Evolutionary conservation across 2,888 invertebrate genomes (phyloP), one percentile per base, ranked within the genome.

Genomic region (Mimas tiliae): DNA sequence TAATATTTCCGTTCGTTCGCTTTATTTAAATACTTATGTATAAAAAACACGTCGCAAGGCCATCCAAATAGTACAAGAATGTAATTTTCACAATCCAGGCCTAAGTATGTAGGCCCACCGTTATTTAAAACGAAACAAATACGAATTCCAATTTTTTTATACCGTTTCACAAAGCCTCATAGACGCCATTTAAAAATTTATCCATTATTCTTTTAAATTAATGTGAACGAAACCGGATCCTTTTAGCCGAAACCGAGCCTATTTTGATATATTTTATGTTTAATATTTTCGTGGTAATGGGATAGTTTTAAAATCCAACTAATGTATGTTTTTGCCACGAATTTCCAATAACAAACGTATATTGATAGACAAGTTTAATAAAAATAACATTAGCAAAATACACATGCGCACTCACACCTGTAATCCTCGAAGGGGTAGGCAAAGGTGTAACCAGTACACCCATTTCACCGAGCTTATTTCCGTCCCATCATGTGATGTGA

Each of bases 31-130:
- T 42, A 19, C 16, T 11, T 55, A 9, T 8, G 19, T 1, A 12
- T 19, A 12, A 12, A 14, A 42, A 38, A 55, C 55, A 8, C n/a
- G 58, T 42, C 58, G 12, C 58, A 58, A 58, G 58, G 58, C 38
- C 58, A 58, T 42, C 58, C 42, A 42, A 19, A 42, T 55, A 34
- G n/a, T 14, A n/a, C 8, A 53, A 42, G 50, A 50, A 50, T 50
- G 50, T 48, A 38, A 12, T 38, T 19, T 19, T 8, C 9, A 42
- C 19, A 58, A 42, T 42, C 11, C 19, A 42, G 58, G 42, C 42
- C 6, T 42, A 58, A 16, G 42, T 38, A 58, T 38, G 38, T 19
- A 38, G 38, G 19, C 38, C 27, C 12, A 58, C 58, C 58, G 58
- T 21, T 58, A 58, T 12, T 42, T 11, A 14, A 12, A 12, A 58